A percentile compares a stretch with the other conserved stretches of the same genome.
Evolutionary conservation across 2,797 vertebrate species (phyloP).

Genomic region (Neosalanx taihuensis): DNA sequence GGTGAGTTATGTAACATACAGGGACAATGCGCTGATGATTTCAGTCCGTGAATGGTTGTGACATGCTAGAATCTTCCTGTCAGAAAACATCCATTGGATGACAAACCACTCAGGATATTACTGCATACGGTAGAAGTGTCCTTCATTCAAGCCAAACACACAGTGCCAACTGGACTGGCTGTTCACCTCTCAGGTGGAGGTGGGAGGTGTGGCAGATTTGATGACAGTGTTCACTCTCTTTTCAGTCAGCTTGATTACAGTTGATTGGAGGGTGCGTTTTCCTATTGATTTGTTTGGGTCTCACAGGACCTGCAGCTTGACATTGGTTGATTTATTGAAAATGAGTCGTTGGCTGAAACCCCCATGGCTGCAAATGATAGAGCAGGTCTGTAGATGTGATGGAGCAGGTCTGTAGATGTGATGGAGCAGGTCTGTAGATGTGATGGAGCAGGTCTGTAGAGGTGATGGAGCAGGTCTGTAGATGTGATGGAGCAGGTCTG

Average conservation of each 20-base stretch:
- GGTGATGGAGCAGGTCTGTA: no score
- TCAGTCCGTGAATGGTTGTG: no score
- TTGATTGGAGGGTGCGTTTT: constrained; percentile 65
- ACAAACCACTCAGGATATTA: background rate
- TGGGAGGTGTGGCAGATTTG: constrained; percentile 37
- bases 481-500: no score
- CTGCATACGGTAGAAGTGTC: background rate
- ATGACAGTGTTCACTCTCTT: constrained; percentile 53
- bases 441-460: no score
- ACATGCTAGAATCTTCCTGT: background rate
- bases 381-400: constrained; percentile 17
- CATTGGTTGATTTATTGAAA: constrained; percentile 53
- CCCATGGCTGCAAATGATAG: constrained; percentile 3
- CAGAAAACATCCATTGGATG: background rate
- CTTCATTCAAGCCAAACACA: background rate
- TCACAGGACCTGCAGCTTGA: constrained; percentile 36
- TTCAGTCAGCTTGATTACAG: constrained; percentile 62
- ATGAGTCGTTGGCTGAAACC: constrained; percentile 39
- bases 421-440: background rate
- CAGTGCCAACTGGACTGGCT: background rate
- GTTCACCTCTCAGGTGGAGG: background rate
- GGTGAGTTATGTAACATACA: no score
- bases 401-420: constrained; percentile 21
- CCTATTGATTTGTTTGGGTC: constrained; percentile 73
- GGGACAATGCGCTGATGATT: no score